These are phyloP conservation scores for Sanderia malayensis DNA, from an alignment of 30 jellyfish, hydroid and myxozoan genomes.

Conservation along the genomic window DNA sequence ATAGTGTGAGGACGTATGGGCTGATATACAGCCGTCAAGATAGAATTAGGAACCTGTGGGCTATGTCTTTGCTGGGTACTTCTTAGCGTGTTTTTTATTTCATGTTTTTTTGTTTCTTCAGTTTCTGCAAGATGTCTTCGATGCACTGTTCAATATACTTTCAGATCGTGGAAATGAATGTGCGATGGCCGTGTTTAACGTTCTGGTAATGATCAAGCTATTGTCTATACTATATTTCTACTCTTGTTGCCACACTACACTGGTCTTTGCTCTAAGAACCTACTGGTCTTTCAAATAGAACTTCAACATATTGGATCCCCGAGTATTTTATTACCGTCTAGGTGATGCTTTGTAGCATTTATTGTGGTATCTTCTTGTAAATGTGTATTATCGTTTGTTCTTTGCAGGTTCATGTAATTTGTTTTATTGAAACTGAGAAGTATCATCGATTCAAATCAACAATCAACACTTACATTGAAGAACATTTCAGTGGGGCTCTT, in stretches of 20 bases:
- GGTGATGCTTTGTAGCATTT: no score
- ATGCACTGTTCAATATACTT: constrained; percentile 78
- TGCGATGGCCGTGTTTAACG: constrained; percentile 67
- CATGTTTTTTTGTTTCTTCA: constrained; percentile 10
- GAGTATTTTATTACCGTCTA: no score
- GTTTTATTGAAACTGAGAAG: constrained; percentile 63
- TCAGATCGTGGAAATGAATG: constrained; percentile 64
- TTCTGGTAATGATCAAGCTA: constrained; percentile 85
- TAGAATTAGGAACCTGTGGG: no score
- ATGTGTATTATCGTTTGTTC: no score
- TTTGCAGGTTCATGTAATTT: no score
- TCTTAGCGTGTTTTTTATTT: not conserved
- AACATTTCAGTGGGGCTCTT: constrained; percentile 87
- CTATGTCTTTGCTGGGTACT: no score
- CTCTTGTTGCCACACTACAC: not conserved
- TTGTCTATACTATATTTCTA: not conserved
- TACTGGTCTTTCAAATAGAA: no score
- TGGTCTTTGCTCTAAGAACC: no score
- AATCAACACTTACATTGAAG: constrained; percentile 73
- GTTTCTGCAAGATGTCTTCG: constrained; percentile 94
- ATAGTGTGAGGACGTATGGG: no score
- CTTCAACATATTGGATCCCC: no score
- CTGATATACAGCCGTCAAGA: no score
- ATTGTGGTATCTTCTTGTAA: no score
- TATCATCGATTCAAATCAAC: constrained; percentile 76